A percentile compares a stretch with the other conserved stretches of the same genome.
Evolutionary conservation across 2,113 vertebrate genomes (phyloP).

Genomic region (Stegastes partitus): DNA sequence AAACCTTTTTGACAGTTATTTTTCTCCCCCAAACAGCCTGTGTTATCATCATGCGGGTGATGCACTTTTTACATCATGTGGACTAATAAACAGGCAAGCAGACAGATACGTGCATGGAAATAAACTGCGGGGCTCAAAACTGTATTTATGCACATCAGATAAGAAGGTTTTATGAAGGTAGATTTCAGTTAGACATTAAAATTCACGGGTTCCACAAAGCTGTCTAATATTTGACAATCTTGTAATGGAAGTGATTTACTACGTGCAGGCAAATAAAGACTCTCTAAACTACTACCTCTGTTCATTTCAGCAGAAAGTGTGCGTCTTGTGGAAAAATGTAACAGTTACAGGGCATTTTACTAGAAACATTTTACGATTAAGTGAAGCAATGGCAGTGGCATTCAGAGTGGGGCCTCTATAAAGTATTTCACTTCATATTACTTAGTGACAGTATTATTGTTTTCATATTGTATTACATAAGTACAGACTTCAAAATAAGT

Average conservation of each 20-base stretch:
- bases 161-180: neutral
- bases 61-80: conserved; percentile 45
- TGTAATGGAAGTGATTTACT: conserved; percentile 16
- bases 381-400: conserved; percentile 18
- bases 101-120: conserved; percentile 14
- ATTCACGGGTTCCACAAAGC: neutral
- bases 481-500: conserved; percentile 25
- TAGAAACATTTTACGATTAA: conserved; percentile 9
- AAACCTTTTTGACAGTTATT: conserved; percentile 36
- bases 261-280: neutral
- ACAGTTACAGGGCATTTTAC: conserved; percentile 31
- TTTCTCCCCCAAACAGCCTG: conserved; percentile 33
- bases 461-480: conserved; percentile 16
- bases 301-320: conserved; percentile 24
- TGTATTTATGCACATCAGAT: neutral
- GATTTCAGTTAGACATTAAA: conserved; percentile 1
- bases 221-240: neutral
- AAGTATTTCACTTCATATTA: conserved; percentile 35
- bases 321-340: neutral
- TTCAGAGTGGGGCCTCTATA: conserved; percentile 38
- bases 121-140: conserved; percentile 6
- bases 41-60: conserved; percentile 40
- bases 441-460: neutral
- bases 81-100: conserved; percentile 27
- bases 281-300: neutral